Conservation (phyloP, 1,140 invertebrate species). For the Acromyrmex heyeri region DNA sequence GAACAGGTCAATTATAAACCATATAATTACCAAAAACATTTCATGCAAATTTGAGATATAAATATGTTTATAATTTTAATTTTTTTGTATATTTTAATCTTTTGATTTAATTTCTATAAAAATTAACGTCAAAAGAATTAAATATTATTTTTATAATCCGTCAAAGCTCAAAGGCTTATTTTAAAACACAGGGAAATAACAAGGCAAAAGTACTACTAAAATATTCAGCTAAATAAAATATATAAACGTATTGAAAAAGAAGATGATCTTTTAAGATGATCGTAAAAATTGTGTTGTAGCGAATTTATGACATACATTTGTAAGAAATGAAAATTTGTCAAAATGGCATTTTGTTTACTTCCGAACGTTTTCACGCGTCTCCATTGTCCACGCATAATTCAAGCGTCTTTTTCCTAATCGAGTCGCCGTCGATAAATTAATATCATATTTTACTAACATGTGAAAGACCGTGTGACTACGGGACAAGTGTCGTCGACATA, state of each 20-base stretch:
- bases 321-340: neutral
- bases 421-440: constrained; percentile 54
- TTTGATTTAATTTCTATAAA: neutral
- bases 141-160: neutral
- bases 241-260: neutral
- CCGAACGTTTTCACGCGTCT: constrained; percentile 25
- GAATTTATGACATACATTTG: neutral
- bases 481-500: neutral
- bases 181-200: neutral
- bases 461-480: neutral
- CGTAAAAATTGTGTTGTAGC: neutral
- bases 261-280: neutral
- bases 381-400: constrained; percentile 33
- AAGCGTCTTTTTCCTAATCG: constrained; percentile 54
- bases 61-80: neutral
- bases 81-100: neutral
- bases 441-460: constrained; percentile 40
- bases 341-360: constrained; percentile 38
- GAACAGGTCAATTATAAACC: neutral
- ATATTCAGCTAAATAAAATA: neutral
- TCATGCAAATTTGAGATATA: neutral
- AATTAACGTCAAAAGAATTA: neutral
- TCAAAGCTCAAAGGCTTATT: neutral
- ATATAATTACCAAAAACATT: neutral
- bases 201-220: neutral